These are phyloP conservation scores for Cerceris rybyensis DNA, from an alignment of 2,888 invertebrate species.

Conservation along the genomic window DNA sequence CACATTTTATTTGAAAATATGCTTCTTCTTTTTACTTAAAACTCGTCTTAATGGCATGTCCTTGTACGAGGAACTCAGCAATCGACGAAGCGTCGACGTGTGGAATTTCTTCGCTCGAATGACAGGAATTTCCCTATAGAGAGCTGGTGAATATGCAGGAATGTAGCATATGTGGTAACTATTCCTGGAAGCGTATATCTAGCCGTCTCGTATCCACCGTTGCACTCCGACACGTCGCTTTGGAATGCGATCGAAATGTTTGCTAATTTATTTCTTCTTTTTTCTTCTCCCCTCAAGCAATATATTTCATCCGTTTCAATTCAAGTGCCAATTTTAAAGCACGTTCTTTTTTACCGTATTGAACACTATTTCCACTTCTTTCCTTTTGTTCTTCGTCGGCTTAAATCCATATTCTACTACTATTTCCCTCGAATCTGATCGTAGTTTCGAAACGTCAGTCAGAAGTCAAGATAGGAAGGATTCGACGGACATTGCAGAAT, in stretches of 20 bases:
- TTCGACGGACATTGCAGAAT: constrained; percentile 39
- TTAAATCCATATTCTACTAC: constrained; percentile 3
- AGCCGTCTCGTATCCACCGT: constrained; percentile 45
- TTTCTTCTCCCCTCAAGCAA: background rate
- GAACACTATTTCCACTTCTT: background rate
- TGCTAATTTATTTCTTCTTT: background rate
- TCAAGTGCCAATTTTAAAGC: background rate
- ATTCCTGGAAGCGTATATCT: constrained; percentile 45
- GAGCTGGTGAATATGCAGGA: constrained; percentile 52
- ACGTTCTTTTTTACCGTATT: background rate
- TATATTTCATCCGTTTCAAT: no score
- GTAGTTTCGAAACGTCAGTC: constrained; percentile 44
- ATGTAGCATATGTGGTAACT: constrained; percentile 55
- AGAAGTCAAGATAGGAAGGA: constrained; percentile 27
- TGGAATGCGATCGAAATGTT: constrained; percentile 46
- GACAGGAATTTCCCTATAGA: constrained; percentile 54
- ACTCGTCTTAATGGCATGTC: background rate
- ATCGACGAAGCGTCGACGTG: constrained; percentile 19
- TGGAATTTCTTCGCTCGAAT: constrained; percentile 47
- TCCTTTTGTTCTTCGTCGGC: background rate
- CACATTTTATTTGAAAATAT: no score
- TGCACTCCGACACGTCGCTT: constrained; percentile 40
- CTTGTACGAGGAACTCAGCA: background rate
- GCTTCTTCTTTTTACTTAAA: no score
- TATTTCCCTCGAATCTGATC: constrained; percentile 11